Evolutionary conservation across 2,888 invertebrate genomes (phyloP).

Genomic region (Zygaena filipendulae): DNA sequence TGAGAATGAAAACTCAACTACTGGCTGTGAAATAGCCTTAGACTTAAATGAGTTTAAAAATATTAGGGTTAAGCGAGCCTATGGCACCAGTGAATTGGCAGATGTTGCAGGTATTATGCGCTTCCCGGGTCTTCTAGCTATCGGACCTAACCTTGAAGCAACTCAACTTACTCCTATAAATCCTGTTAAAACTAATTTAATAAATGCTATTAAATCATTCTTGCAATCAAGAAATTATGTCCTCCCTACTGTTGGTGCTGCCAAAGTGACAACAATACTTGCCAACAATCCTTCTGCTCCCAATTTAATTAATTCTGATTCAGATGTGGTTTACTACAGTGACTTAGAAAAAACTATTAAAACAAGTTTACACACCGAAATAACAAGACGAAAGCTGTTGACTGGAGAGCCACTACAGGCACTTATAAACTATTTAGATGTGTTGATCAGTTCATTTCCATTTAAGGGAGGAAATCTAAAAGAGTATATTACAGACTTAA

Average conservation of each 20-base stretch:
- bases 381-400: conserved; percentile 76
- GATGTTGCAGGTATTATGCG: conserved; percentile 46
- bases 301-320: conserved; percentile 28
- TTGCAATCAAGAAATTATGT: conserved; percentile 55
- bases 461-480: conserved; percentile 73
- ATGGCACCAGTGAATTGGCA: conserved; percentile 64
- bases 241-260: conserved; percentile 33
- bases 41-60: conserved; percentile 70
- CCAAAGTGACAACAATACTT: conserved; percentile 20
- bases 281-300: no score
- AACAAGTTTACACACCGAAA: conserved; percentile 85
- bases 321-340: conserved; percentile 79
- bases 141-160: conserved; percentile 43
- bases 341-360: conserved; percentile 91
- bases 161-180: conserved; percentile 43
- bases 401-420: conserved; percentile 77
- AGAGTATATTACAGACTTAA: conserved; percentile 71
- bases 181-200: conserved; percentile 46
- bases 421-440: conserved; percentile 77
- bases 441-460: conserved; percentile 84
- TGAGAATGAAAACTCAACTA: conserved; percentile 70
- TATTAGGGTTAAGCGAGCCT: conserved; percentile 69
- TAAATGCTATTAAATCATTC: conserved; percentile 62
- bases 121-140: conserved; percentile 66
- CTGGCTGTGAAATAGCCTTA: conserved; percentile 75